A percentile compares a stretch with the other conserved stretches of the same genome.
Conservation (phyloP, 2,113 vertebrate genomes). For the Tenebrosternarchus preto region DNA sequence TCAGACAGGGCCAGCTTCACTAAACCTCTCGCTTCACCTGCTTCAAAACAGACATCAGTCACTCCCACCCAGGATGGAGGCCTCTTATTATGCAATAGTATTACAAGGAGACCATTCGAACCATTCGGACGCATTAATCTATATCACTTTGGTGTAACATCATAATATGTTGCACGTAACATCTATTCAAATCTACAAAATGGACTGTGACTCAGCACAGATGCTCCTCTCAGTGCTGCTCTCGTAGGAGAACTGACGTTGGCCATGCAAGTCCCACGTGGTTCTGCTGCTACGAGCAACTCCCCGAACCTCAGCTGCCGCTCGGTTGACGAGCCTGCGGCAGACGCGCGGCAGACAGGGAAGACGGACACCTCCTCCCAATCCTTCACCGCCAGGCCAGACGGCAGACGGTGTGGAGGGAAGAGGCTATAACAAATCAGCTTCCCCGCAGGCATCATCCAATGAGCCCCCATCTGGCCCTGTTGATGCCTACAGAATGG, state of each 20-base stretch:
- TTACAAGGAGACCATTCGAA: neutral
- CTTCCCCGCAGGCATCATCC: neutral
- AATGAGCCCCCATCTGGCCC: neutral
- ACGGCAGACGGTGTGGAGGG: slow-evolving; percentile 20
- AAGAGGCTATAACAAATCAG: slow-evolving; percentile 34
- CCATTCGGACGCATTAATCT: neutral
- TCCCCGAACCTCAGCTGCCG: neutral
- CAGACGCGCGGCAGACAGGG: neutral
- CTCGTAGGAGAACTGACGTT: neutral
- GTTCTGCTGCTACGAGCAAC: neutral
- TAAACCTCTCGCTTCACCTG: slow-evolving; percentile 35
- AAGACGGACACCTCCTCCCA: too few species aligned
- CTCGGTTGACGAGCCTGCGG: neutral
- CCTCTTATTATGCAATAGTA: neutral
- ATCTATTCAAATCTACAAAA: neutral
- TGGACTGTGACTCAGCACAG: neutral
- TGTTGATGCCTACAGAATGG: neutral
- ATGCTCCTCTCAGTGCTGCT: neutral
- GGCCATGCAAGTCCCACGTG: too few species aligned
- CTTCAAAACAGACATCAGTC: slow-evolving; percentile 9
- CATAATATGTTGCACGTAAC: neutral
- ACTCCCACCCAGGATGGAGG: neutral
- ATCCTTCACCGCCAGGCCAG: slow-evolving; percentile 28
- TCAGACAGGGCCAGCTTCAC: slow-evolving; percentile 30
- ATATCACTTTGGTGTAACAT: neutral